Base-by-base conservation (phyloP, 2,888 invertebrate species). In the Entomobrya multifasciata region DNA sequence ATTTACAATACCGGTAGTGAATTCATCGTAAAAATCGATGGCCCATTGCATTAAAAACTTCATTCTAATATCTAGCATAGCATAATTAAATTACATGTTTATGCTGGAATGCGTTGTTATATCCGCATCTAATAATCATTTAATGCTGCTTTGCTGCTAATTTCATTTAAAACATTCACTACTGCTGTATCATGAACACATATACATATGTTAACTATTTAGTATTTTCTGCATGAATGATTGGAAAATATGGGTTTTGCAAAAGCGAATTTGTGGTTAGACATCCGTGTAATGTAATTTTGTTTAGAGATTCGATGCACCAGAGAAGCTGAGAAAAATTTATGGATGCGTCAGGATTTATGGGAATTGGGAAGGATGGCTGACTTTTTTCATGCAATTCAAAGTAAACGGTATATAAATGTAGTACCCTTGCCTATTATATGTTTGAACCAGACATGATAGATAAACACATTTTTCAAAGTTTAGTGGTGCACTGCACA, bases 331-430 rank as follows among this genome's bases (percentile, higher is more conserved):
- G 27, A n/a, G 1, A 30, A 72, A 79, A 60, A 85, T 85, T 85
- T 85, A 85, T 85, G 79, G 57, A 20, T 15, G 72, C 72, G 85
- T 79, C 85, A 85, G 55, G 60, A 78, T 72, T 79, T 85, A 79
- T 70, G 78, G 72, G 62, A 85, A 85, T 79, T 72, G 78, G 85
- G 72, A 85, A 78, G 67, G 84, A 84, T 84, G 72, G 49, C 72
- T 72, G 77, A 67, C 49, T 70, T 27, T 74, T 78, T 52, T n/a
- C 30, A 22, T 65, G 65, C 52, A 49, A 74, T n/a, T 15, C 49
- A 49, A n/a, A 2, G 13, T 10, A 15, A 15, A 10, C 49, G 15
- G 8, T 6, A 36, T 36, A 8, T 36, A n/a, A n/a, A n/a, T n/a
- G n/a, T n/a, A n/a, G n/a, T n/a, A n/a, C n/a, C n/a, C n/a, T n/a